Evolutionary conservation across 2,888 invertebrate species (phyloP), one percentile per base, ranked within the genome.

Genomic region (Odontocerum albicorne): DNA sequence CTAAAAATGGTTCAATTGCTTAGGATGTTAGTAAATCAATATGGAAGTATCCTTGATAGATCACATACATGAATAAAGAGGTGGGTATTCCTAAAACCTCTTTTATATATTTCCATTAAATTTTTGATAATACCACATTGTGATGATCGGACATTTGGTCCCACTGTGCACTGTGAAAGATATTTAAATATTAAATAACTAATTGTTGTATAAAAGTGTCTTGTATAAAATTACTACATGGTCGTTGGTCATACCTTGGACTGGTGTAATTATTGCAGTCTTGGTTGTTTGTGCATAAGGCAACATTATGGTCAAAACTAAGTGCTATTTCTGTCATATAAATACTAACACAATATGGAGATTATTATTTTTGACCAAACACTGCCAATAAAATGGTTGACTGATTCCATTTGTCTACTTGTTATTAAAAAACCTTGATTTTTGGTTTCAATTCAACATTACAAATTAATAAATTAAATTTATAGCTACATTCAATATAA

Each of bases 251-350:
- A 12, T 53, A 20, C 15, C 31, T 17, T 46, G 45, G 47, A 38
- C 42, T 54, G 36, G 35, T 42, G 10, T 12, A 38, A 49, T 22
- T 15, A 22, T 20, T 36, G 38, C 44, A 55, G 55, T 55, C 55
- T 55, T 52, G 35, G 39, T 43, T 33, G 22, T 36, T 46, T 44
- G 45, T 27, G 32, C 32, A 39, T 13, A 55, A 55, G 55, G 55
- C 55, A 45, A 46, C 44, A 45, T 45, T 17, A 55, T 44, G 55
- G 43, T 38, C 43, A 21, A 35, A 46, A 12, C 7, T 8, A 35
- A 35, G 46, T 35, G 35, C 35, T 43, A 36, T 51, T 36, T 42
- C 10, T 35, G 16, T 17, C 17, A 33, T 21, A 32, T 13, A n/a
- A 45, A 45, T 17, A 33, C 6, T 3, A 17, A 17, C 32, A 32